A percentile compares a stretch with the other conserved stretches of the same genome.
phyloP scores from a whole-genome alignment of 35 echinoderm and acorn worm species.

The Strongylocentrotus purpuratus region DNA sequence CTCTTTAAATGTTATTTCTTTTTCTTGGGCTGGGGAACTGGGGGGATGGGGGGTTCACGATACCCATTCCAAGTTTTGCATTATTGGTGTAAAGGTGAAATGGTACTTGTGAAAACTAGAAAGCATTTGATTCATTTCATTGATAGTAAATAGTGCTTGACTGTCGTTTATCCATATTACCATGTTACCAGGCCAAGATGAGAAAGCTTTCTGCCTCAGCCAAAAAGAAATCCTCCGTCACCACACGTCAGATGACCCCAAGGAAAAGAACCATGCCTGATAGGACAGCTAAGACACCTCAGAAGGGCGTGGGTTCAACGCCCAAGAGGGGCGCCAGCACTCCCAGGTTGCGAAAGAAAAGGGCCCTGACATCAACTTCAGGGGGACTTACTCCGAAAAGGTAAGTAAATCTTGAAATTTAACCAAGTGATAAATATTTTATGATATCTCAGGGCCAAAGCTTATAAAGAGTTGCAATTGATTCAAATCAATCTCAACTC shows the following conservation, averaged over 20 bases:
- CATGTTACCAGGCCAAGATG: background rate
- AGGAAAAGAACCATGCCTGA: background rate
- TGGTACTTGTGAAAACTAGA: background rate
- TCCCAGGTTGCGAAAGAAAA: constrained; percentile 11
- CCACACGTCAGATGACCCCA: background rate
- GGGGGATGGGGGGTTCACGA: background rate
- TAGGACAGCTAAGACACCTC: background rate
- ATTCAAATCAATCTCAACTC: too few species aligned
- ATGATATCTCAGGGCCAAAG: too few species aligned
- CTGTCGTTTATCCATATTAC: background rate
- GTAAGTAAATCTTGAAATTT: background rate
- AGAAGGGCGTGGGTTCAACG: background rate
- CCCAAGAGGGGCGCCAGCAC: background rate
- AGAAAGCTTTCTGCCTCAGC: background rate
- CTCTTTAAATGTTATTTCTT: too few species aligned
- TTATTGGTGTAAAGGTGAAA: background rate
- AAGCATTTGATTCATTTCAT: background rate
- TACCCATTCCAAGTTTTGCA: background rate
- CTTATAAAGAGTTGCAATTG: too few species aligned
- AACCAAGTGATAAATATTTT: background rate
- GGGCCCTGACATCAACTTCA: background rate
- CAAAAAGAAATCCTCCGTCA: background rate
- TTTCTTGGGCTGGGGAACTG: too few species aligned
- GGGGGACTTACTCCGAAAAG: constrained; percentile 40
- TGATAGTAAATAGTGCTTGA: background rate